Base-by-base conservation (phyloP, 1,140 invertebrate species). In the Drosophila mayri region DNA sequence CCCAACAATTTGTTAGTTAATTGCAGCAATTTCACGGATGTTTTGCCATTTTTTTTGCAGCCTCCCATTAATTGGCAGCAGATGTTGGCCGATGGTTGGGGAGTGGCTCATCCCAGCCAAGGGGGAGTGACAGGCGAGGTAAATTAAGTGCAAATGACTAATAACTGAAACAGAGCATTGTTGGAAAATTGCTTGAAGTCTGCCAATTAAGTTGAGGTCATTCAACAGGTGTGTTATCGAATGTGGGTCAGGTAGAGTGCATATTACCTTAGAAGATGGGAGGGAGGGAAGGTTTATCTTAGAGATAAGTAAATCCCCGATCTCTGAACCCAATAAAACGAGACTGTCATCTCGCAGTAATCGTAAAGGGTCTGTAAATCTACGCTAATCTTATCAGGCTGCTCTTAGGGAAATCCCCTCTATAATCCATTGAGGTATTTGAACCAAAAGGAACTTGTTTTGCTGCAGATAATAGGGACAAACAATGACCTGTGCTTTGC, bases 1-100 rank as follows among this genome's bases (percentile, higher is more conserved):
- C 80, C 22, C 80, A 87, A 87, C 84, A 88, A 88, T 80, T 80
- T 84, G 80, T 88, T 74, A 60, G 76, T 87, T 87, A 87, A 87
- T 88, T 88, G 76, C 60, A 40, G 66, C 62, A 87, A 88, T 84
- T 88, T 83, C 50, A 67, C 70, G 60, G 70, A 47, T 75, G 66
- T 85, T 73, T 77, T 40, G 46, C 49, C 37, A 41, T 44, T 20
- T 44, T 58, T 47, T 18, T 18, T 35, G 22, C 38, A 54, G 40
- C 68, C n/a, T 28, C 47, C 32, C 52, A 76, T 52, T 72, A 72
- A 72, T 58, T 71, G 50, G 22, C 20, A 47, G 50, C 68, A 72
- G 68, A 58, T 71, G 65, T 47, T n/a, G 28, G 52, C 35, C 10
- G 35, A 32, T 25, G 44, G 46, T 18, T 16, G 65, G 35, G 65